These are phyloP conservation scores for Coracias cyanogaster DNA, from an alignment of 2,797 vertebrate species.

Conservation along the genomic window DNA sequence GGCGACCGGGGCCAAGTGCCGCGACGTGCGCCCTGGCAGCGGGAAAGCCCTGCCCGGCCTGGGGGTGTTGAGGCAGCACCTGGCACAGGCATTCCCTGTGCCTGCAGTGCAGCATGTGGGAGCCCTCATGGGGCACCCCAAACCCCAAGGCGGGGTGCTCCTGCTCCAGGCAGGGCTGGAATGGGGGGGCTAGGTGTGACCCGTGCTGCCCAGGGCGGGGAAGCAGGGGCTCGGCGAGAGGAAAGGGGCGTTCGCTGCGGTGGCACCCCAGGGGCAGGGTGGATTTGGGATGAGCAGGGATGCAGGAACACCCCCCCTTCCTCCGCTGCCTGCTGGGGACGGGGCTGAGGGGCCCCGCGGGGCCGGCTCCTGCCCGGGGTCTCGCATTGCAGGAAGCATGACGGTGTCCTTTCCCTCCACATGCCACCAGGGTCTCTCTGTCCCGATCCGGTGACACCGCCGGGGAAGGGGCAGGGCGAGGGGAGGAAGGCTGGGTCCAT, in stretches of 20 bases:
- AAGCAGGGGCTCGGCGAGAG: no score
- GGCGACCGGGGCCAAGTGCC: not conserved
- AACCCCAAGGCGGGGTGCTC: fast-evolving
- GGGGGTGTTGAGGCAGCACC: not conserved
- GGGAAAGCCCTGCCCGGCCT: not conserved
- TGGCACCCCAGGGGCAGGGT: not conserved
- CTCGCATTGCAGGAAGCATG: constrained; percentile 44
- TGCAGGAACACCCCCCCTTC: not conserved
- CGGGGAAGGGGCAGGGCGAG: not conserved
- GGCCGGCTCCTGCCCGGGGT: not conserved
- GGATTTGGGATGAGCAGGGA: not conserved
- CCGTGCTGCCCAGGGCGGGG: fast-evolving
- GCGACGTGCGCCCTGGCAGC: not conserved
- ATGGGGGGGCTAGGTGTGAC: not conserved
- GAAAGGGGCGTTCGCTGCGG: not conserved
- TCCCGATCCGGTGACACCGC: constrained; percentile 27
- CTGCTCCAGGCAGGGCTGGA: not conserved
- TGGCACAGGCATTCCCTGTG: not conserved
- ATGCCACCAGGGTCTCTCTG: constrained; percentile 56
- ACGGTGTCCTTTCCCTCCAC: constrained; percentile 50
- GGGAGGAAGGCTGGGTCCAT: not conserved
- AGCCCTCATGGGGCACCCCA: not conserved
- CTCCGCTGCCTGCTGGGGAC: not conserved
- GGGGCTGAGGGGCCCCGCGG: not conserved
- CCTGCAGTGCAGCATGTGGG: fast-evolving